phyloP scores from a whole-genome alignment of 2,888 invertebrate species.

The Dynastes tityus region DNA sequence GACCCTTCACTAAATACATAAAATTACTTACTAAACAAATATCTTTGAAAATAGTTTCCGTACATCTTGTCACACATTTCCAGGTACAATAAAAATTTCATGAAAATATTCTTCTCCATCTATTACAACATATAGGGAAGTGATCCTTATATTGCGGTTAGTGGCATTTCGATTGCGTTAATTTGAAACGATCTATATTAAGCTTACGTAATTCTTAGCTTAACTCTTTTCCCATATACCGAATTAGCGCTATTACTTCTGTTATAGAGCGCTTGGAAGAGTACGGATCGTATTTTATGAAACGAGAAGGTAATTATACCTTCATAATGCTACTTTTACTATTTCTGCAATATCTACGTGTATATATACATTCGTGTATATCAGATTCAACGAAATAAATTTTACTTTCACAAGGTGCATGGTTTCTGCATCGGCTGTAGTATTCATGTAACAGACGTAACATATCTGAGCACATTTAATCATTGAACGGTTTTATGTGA shows the following conservation, averaged over 20 bases:
- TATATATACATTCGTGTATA: background rate
- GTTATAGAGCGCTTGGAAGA: conserved; percentile 4
- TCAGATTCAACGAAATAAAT: conserved; percentile 24
- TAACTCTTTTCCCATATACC: background rate
- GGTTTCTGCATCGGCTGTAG: conserved; percentile 13
- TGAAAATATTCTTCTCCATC: conserved; percentile 4
- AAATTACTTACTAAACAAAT: too few species aligned
- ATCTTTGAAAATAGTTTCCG: too few species aligned
- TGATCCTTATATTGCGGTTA: conserved; percentile 1
- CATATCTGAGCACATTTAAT: background rate
- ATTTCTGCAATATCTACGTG: conserved; percentile 15
- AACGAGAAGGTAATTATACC: conserved; percentile 37
- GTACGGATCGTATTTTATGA: conserved; percentile 14
- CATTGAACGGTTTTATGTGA: background rate
- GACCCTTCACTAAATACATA: too few species aligned
- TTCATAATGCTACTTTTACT: conserved; percentile 38
- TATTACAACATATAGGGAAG: conserved; percentile 8
- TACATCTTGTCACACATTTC: background rate
- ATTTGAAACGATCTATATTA: conserved; percentile 21
- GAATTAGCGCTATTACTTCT: conserved; percentile 15
- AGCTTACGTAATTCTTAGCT: conserved; percentile 21
- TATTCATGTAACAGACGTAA: background rate
- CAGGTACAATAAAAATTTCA: background rate
- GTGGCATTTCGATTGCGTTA: conserved; percentile 19
- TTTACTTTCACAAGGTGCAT: conserved; percentile 35